A percentile compares a stretch with the other conserved stretches of the same genome.
phyloP scores from a whole-genome alignment of 2,888 invertebrate genomes.

The Sesia apiformis region DNA sequence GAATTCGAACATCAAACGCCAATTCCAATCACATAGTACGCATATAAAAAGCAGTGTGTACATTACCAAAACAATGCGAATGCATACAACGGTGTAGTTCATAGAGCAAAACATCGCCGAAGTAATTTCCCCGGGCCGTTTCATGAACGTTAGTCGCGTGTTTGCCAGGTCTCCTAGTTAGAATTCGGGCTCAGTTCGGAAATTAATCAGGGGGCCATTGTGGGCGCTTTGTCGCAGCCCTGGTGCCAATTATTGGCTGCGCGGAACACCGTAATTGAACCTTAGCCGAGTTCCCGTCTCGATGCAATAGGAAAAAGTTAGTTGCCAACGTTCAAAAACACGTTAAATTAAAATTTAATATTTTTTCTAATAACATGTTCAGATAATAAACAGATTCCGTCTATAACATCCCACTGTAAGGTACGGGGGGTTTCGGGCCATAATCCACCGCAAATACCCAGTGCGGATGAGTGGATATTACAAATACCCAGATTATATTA shows the following conservation, averaged over 20 bases:
- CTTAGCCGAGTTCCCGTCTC: constrained; percentile 31
- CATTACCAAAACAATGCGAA: not conserved
- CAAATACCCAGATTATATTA: too few relatives aligned
- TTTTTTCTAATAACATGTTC: too few relatives aligned
- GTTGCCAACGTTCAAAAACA: not conserved
- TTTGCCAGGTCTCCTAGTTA: constrained; percentile 54
- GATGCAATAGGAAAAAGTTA: constrained; percentile 30
- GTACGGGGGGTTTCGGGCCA: too few relatives aligned
- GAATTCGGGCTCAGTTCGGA: constrained; percentile 71
- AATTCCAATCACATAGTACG: not conserved
- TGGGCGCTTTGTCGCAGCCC: constrained; percentile 68
- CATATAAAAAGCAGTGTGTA: not conserved
- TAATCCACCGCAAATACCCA: too few relatives aligned
- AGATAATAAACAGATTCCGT: too few relatives aligned
- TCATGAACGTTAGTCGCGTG: constrained; percentile 45
- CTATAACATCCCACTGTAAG: too few relatives aligned
- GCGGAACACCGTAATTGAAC: constrained; percentile 59
- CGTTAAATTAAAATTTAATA: too few relatives aligned
- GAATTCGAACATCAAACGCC: not conserved
- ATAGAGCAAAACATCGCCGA: constrained; percentile 33
- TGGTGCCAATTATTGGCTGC: constrained; percentile 67
- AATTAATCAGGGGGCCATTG: constrained; percentile 71
- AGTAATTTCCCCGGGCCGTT: constrained; percentile 50
- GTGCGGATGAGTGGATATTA: too few relatives aligned
- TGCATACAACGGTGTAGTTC: constrained; percentile 18